Percentiles rank a stretch among this genome's conserved stretches.
Conservation (phyloP, 1,140 invertebrate species). For the Macrosteles quadrilineatus region DNA sequence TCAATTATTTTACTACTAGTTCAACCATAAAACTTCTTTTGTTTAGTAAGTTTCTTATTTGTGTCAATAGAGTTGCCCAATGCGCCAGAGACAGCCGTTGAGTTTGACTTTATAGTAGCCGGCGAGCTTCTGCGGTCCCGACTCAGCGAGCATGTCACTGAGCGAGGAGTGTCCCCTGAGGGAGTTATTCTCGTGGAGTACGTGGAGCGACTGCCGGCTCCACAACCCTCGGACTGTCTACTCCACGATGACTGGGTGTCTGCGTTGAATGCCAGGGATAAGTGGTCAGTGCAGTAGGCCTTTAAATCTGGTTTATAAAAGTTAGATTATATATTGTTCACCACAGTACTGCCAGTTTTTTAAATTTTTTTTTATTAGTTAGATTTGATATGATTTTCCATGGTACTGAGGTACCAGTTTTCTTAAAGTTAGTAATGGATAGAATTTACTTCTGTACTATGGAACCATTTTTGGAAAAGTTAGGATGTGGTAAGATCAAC, state of each 20-base stretch:
- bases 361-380: conserved; percentile 5
- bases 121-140: conserved; percentile 74
- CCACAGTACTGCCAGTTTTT: too few species aligned
- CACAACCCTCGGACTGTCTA: conserved; percentile 85
- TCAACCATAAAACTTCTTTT: not conserved
- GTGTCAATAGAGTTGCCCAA: too few species aligned
- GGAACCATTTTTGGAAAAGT: too few species aligned
- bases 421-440: too few species aligned
- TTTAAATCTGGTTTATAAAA: too few species aligned
- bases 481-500: too few species aligned
- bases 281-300: conserved; percentile 62
- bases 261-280: conserved; percentile 69
- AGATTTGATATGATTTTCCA: too few species aligned
- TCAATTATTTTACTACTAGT: not conserved
- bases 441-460: too few species aligned
- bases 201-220: conserved; percentile 82
- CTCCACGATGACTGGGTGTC: conserved; percentile 97
- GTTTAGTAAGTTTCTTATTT: not conserved
- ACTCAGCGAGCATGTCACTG: conserved; percentile 68
- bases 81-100: conserved; percentile 48
- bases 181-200: conserved; percentile 86
- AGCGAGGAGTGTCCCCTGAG: conserved; percentile 70
- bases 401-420: too few species aligned
- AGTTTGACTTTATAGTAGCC: conserved; percentile 88
- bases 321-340: not conserved